phyloP scores from a whole-genome alignment of 2,888 invertebrate genomes.

The Thera britannica region DNA sequence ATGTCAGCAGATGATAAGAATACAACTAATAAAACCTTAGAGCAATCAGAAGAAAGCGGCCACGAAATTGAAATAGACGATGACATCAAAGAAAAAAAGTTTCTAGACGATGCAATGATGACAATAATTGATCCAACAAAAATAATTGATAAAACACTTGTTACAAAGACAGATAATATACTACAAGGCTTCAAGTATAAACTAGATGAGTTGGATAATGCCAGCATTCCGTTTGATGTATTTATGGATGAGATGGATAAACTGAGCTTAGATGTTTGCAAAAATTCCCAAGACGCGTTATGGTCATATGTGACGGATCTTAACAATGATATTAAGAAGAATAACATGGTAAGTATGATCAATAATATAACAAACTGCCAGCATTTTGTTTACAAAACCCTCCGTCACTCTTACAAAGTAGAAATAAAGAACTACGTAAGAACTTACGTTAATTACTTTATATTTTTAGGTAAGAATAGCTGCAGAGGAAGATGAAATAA shows the following conservation, averaged over 20 bases:
- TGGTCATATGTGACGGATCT: slow-evolving; percentile 78
- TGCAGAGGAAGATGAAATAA: slow-evolving; percentile 78
- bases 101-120: slow-evolving; percentile 73
- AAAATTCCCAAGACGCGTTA: slow-evolving; percentile 73
- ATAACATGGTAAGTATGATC: slow-evolving; percentile 65
- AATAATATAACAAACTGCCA: too few species aligned
- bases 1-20: slow-evolving; percentile 73
- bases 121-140: slow-evolving; percentile 70
- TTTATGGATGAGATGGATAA: slow-evolving; percentile 79
- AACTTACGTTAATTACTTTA: neutral
- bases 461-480: slow-evolving; percentile 66
- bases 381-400: too few species aligned
- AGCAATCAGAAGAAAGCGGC: slow-evolving; percentile 71
- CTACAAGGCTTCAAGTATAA: slow-evolving; percentile 65
- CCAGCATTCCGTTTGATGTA: slow-evolving; percentile 62
- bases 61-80: slow-evolving; percentile 74
- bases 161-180: slow-evolving; percentile 57
- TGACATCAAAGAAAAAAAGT: slow-evolving; percentile 70
- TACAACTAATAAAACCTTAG: slow-evolving; percentile 62
- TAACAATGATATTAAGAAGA: slow-evolving; percentile 70
- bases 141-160: slow-evolving; percentile 52
- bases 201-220: slow-evolving; percentile 64
- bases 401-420: too few species aligned
- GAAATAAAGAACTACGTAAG: too few species aligned
- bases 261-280: slow-evolving; percentile 74